These are phyloP conservation scores for Cosmia pyralina DNA, from an alignment of 2,888 invertebrate species.

Conservation along the genomic window DNA sequence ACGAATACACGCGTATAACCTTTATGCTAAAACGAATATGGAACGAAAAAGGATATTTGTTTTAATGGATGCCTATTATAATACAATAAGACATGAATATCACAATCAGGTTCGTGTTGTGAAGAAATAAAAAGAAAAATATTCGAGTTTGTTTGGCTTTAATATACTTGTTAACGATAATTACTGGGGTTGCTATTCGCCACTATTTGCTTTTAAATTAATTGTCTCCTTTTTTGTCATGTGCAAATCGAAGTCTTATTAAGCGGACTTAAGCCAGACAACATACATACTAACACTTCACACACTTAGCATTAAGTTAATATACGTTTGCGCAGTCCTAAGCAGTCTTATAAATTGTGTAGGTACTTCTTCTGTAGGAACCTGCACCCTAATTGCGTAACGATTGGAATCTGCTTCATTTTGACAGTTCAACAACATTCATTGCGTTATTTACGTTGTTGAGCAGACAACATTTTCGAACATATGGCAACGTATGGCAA, in stretches of 20 bases:
- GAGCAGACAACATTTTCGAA: too few species aligned
- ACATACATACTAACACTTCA: too few species aligned
- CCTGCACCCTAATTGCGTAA: too few species aligned
- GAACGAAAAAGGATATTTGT: slow-evolving; percentile 24
- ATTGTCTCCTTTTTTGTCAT: not conserved
- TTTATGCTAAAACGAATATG: slow-evolving; percentile 24
- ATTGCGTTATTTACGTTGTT: too few species aligned
- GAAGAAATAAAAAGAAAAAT: slow-evolving; percentile 18
- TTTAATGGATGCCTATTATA: slow-evolving; percentile 37
- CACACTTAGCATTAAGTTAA: too few species aligned
- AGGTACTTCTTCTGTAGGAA: too few species aligned
- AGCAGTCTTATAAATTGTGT: too few species aligned
- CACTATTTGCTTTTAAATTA: slow-evolving; percentile 10
- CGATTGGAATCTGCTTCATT: too few species aligned
- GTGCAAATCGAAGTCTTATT: not conserved
- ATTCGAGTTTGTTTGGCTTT: slow-evolving; percentile 20
- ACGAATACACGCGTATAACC: slow-evolving; percentile 1
- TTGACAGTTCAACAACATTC: too few species aligned
- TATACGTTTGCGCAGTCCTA: too few species aligned
- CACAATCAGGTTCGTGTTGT: slow-evolving; percentile 20
- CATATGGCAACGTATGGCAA: too few species aligned
- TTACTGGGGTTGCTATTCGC: not conserved
- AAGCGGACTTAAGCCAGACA: not conserved
- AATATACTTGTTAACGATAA: not conserved
- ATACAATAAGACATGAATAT: slow-evolving; percentile 44